phyloP scores from a whole-genome alignment of 2,113 vertebrate genomes.

The Corynorhinus townsendii region DNA sequence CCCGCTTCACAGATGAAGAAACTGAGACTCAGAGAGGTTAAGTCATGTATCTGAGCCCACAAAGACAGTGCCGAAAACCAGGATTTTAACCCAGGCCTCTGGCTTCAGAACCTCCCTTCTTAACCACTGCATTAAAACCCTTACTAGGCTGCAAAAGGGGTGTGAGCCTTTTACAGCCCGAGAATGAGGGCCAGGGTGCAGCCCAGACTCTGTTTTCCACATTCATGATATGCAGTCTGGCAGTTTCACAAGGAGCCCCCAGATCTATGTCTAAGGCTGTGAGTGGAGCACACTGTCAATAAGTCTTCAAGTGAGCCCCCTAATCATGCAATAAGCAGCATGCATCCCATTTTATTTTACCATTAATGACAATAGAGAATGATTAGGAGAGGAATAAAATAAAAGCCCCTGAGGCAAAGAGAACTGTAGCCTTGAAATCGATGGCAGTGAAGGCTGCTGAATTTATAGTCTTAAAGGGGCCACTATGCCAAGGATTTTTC shows the following conservation, averaged over 20 bases:
- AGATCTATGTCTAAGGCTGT: neutral
- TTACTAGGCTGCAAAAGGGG: neutral
- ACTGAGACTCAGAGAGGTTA: neutral
- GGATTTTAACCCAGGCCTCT: neutral
- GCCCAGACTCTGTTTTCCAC: neutral
- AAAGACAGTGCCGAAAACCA: neutral
- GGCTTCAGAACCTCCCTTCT: neutral
- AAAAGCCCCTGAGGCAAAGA: slow-evolving; percentile 57
- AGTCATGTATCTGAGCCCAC: neutral
- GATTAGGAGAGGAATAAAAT: slow-evolving; percentile 52
- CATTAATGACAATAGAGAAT: slow-evolving; percentile 63
- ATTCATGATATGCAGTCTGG: neutral
- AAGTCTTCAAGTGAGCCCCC: slow-evolving; percentile 17
- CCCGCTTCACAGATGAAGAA: neutral
- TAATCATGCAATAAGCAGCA: slow-evolving; percentile 27
- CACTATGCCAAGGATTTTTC: neutral
- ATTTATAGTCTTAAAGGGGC: neutral
- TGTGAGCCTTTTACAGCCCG: neutral
- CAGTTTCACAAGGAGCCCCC: neutral
- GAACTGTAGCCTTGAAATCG: slow-evolving; percentile 48
- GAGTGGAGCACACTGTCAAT: neutral
- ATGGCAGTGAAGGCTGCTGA: neutral
- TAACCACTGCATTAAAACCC: neutral
- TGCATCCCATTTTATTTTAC: slow-evolving; percentile 36
- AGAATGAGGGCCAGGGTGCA: neutral